A percentile compares a stretch with the other conserved stretches of the same genome.
phyloP scores from a whole-genome alignment of 2,113 vertebrate species.

The Oncorhynchus kisutch region DNA sequence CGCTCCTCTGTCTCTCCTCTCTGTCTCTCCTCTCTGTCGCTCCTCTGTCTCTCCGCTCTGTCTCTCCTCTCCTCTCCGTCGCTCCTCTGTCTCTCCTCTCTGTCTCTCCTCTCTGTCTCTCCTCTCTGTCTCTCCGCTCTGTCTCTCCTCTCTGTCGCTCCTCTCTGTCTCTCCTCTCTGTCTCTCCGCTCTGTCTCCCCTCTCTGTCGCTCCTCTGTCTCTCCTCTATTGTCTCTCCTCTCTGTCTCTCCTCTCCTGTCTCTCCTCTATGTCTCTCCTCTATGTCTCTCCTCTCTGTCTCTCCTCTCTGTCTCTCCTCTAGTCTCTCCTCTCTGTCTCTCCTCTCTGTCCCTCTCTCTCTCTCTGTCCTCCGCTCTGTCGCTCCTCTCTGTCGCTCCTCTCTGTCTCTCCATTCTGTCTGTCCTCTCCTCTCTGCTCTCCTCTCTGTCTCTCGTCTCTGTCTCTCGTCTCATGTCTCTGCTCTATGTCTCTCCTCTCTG shows the following conservation, averaged over 20 bases:
- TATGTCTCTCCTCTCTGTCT: too few species aligned
- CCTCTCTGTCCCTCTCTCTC: too few species aligned
- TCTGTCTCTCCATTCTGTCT: background rate
- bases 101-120: too few species aligned
- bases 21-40: background rate
- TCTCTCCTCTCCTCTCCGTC: too few species aligned
- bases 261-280: too few species aligned
- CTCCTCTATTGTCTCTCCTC: slow-evolving; percentile 22
- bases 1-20: too few species aligned
- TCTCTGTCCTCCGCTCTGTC: too few species aligned
- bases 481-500: background rate
- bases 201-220: slow-evolving; percentile 38
- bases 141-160: too few species aligned
- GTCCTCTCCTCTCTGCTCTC: background rate
- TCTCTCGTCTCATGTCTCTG: background rate
- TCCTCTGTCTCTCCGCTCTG: background rate
- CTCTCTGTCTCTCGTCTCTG: background rate
- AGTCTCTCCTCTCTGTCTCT: too few species aligned
- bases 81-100: background rate
- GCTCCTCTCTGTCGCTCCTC: too few species aligned
- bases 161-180: too few species aligned
- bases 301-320: too few species aligned
- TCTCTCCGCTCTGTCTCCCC: slow-evolving; percentile 34
- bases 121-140: slow-evolving; percentile 21
- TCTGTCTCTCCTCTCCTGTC: background rate